Evolutionary conservation across 2,797 vertebrate species (phyloP).

Genomic region (Pseudochromis fuscus): DNA sequence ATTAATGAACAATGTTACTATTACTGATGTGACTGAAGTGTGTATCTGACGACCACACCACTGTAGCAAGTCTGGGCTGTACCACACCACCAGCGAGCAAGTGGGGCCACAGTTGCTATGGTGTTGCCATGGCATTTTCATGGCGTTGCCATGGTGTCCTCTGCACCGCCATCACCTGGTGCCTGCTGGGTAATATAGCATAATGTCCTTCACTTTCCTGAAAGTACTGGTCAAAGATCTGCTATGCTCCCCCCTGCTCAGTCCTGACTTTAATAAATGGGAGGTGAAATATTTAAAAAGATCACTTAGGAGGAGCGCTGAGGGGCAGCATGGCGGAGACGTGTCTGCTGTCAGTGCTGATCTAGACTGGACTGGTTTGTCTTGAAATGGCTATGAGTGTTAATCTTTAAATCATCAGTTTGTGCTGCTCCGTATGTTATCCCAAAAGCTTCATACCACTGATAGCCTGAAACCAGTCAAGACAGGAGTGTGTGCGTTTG

Average conservation of each 20-base stretch:
- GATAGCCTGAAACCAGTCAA: conserved; percentile 45
- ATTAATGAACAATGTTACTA: conserved; percentile 81
- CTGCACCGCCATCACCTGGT: conserved; percentile 82
- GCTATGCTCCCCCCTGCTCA: conserved; percentile 56
- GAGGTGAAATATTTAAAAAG: conserved; percentile 58
- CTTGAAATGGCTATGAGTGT: conserved; percentile 46
- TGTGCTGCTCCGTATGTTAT: conserved; percentile 53
- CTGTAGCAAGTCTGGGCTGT: conserved; percentile 88
- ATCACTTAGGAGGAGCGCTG: conserved; percentile 52
- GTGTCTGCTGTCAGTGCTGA: conserved; percentile 61
- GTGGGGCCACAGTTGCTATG: conserved; percentile 82
- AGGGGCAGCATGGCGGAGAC: conserved; percentile 59
- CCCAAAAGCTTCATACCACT: conserved; percentile 36
- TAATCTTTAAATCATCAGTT: conserved; percentile 43
- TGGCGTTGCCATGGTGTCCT: conserved; percentile 82
- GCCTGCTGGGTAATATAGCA: conserved; percentile 84
- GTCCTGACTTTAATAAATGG: conserved; percentile 58
- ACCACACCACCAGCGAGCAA: conserved; percentile 83
- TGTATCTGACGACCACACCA: conserved; percentile 87
- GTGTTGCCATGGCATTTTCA: conserved; percentile 81
- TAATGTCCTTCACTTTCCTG: conserved; percentile 77
- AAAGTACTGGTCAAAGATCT: conserved; percentile 73
- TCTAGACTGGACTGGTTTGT: conserved; percentile 78
- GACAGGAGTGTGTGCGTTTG: conserved; percentile 35
- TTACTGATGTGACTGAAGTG: conserved; percentile 85